phyloP scores from a whole-genome alignment of 2,888 invertebrate genomes.

The Cenopis cana region DNA sequence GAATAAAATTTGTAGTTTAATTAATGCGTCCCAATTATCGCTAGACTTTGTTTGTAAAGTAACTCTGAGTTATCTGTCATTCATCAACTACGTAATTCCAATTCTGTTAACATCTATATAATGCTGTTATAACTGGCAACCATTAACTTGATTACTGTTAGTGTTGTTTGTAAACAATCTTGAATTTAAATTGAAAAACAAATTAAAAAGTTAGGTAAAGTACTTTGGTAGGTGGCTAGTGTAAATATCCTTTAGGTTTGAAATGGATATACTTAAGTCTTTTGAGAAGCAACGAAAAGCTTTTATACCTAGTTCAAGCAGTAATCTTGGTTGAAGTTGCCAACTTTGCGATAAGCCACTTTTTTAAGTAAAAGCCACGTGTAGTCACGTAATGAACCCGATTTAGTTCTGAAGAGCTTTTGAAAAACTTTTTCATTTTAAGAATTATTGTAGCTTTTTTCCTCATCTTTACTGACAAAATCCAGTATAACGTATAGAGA shows the following conservation, averaged over 20 bases:
- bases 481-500: no score
- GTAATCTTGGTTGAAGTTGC: slow-evolving; percentile 37
- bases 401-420: slow-evolving; percentile 21
- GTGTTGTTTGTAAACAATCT: not conserved
- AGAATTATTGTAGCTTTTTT: not conserved
- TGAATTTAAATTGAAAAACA: not conserved
- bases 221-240: no score
- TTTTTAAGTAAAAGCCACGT: slow-evolving; percentile 37
- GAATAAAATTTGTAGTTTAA: no score
- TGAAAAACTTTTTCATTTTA: not conserved
- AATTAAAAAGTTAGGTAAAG: slow-evolving; percentile 3
- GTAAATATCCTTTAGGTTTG: not conserved
- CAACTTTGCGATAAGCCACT: slow-evolving; percentile 32
- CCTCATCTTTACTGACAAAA: not conserved
- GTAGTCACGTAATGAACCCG: slow-evolving; percentile 18
- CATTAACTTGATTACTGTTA: not conserved
- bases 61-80: not conserved
- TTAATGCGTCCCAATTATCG: no score
- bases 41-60: not conserved
- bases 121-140: not conserved
- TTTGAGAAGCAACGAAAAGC: slow-evolving; percentile 25
- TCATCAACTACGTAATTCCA: not conserved
- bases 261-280: slow-evolving; percentile 23
- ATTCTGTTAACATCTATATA: not conserved
- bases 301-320: slow-evolving; percentile 38